Base-by-base conservation (phyloP, 2,113 vertebrate species). In the Heterochromis multidens region DNA sequence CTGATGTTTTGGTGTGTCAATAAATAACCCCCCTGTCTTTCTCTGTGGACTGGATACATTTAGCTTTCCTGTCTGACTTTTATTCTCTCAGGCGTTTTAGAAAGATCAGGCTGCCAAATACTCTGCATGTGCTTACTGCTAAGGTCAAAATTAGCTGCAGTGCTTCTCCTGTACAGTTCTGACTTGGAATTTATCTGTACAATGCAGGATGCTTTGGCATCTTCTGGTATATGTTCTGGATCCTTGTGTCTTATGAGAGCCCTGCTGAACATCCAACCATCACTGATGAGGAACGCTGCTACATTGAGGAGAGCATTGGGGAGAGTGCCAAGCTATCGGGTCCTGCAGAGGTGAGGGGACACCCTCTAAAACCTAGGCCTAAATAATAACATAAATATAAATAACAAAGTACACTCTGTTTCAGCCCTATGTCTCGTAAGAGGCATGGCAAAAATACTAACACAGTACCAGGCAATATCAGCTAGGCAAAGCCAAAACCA, bases 241-340 rank as follows among this genome's bases (percentile, higher is more conserved):
- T 99, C 94, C 89, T 99, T 83, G 98, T 99, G 91, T 99, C 99
- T 17, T 99, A 99, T 5, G 99, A 99, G 94, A 99, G 99, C 89
- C 99, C 99, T 11, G 98, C 97, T 86, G 97, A 95, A 54, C 99
- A 99, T 83, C 99, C 99, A 16, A 97, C 98, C 5, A 99, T 99
- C 93, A 96, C 97, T 23, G 97, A 98, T 17, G 99, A 99, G 95
- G 99, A 99, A 83, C 97, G 98, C 86, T 97, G 96, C 94, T 99
- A 99, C 94, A 99, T 99, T 86, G 99, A 99, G 95, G 98, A 99
- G 90, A 99, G 99, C 96, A 99, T 99, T 81, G 99, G 99, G 91
- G 99, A 99, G 93, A 99, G 97, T 87, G 97, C 96, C 90, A 97
- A 97, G 91, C 96, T 99, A 85, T 95, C 97, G 90, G 98, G 98